phyloP scores from a whole-genome alignment of 2,888 invertebrate species.

The Ectemnius lituratus region DNA sequence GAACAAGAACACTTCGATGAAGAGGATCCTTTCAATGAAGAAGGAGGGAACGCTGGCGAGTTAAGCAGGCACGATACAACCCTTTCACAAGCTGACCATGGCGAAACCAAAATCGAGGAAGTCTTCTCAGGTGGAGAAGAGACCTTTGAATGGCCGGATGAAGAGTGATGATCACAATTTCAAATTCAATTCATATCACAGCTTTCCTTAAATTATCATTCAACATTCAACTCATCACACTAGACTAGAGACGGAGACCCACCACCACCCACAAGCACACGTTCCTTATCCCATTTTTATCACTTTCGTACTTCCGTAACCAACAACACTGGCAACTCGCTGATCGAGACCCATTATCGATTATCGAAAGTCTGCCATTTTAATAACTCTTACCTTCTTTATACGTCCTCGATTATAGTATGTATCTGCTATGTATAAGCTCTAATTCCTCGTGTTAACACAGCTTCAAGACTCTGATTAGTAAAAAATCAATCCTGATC shows the following conservation, averaged over 20 bases:
- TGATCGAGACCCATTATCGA: slow-evolving; percentile 49
- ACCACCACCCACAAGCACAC: too few species aligned
- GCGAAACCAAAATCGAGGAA: slow-evolving; percentile 56
- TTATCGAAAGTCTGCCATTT: slow-evolving; percentile 38
- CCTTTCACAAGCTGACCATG: slow-evolving; percentile 32
- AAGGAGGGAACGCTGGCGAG: slow-evolving; percentile 47
- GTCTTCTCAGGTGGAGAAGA: slow-evolving; percentile 51
- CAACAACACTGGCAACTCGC: slow-evolving; percentile 36
- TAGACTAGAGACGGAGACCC: background rate
- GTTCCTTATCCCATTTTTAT: too few species aligned
- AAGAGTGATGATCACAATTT: slow-evolving; percentile 55
- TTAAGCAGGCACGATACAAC: slow-evolving; percentile 12
- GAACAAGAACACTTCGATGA: slow-evolving; percentile 49
- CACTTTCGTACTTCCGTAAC: slow-evolving; percentile 13
- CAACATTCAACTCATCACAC: slow-evolving; percentile 16
- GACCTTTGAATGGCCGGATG: slow-evolving; percentile 59
- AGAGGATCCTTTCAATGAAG: slow-evolving; percentile 56
- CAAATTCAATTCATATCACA: slow-evolving; percentile 2
- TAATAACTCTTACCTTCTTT: too few species aligned
- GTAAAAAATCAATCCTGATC: too few species aligned
- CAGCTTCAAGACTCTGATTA: too few species aligned
- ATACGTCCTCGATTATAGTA: too few species aligned
- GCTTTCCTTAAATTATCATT: background rate
- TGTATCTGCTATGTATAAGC: too few species aligned
- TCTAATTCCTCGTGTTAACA: too few species aligned